Evolutionary conservation across 2,797 vertebrate species (phyloP).

Genomic region (Alcedo atthis): DNA sequence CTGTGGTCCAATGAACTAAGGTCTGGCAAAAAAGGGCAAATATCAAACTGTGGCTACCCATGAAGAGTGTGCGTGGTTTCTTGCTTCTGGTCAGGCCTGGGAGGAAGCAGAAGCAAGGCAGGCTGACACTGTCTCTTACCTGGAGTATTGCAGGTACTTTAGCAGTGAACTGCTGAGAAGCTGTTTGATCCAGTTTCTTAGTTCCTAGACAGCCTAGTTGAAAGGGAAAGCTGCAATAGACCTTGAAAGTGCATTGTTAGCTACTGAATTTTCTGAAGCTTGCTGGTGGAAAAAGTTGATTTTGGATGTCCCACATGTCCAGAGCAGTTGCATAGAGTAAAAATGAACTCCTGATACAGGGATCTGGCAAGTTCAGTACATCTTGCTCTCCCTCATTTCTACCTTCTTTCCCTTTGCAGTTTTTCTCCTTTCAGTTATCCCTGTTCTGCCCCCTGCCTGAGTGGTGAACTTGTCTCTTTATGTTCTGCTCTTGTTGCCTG

Average conservation of each 20-base stretch:
- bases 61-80: fast-evolving
- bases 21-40: background rate
- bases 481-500: background rate
- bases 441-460: background rate
- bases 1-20: background rate
- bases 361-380: background rate
- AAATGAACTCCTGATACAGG: background rate
- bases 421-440: background rate
- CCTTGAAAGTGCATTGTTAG: background rate
- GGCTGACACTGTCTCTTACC: background rate
- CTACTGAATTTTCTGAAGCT: background rate
- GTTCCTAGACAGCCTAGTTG: background rate
- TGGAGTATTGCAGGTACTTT: background rate
- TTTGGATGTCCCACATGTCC: background rate
- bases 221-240: background rate
- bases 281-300: background rate
- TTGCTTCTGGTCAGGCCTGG: background rate
- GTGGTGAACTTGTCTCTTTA: background rate
- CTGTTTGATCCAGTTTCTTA: background rate
- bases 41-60: background rate
- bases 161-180: background rate
- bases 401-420: background rate
- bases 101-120: background rate
- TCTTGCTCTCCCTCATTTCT: background rate
- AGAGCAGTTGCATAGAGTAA: background rate